These are phyloP conservation scores for Boleophthalmus pectinirostris DNA, from an alignment of 2,113 vertebrate genomes.

Conservation along the genomic window DNA sequence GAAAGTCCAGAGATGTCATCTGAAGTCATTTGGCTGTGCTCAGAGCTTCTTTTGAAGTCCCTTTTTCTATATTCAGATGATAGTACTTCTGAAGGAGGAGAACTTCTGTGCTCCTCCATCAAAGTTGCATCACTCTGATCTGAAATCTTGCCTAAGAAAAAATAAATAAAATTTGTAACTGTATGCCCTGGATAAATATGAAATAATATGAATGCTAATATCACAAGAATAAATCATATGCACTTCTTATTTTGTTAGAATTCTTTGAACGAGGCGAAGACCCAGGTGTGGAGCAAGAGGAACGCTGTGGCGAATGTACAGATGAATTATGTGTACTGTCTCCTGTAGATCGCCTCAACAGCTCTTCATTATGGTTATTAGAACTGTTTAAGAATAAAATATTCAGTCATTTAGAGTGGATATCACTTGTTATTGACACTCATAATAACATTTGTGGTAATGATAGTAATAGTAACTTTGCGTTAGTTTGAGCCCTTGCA, in stretches of 20 bases:
- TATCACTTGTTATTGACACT: neutral
- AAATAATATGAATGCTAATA: neutral
- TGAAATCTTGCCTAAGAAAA: slow-evolving; percentile 45
- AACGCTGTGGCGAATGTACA: slow-evolving; percentile 67
- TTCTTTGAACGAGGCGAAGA: slow-evolving; percentile 82
- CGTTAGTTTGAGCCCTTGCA: neutral
- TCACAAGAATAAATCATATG: neutral
- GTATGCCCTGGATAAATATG: neutral
- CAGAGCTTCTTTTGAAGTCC: slow-evolving; percentile 63
- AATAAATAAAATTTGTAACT: neutral
- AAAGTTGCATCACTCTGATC: slow-evolving; percentile 75
- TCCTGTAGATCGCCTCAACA: slow-evolving; percentile 70
- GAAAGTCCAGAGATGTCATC: slow-evolving; percentile 80
- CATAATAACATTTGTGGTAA: neutral
- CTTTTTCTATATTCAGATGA: slow-evolving; percentile 76
- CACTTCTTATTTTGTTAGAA: slow-evolving; percentile 81
- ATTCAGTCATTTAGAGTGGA: neutral
- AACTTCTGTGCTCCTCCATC: slow-evolving; percentile 78
- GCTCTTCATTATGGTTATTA: slow-evolving; percentile 80
- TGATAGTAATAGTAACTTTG: neutral
- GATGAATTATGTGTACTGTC: slow-evolving; percentile 61
- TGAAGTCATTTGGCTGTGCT: slow-evolving; percentile 70
- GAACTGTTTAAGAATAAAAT: slow-evolving; percentile 44
- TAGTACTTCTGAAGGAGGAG: slow-evolving; percentile 72
- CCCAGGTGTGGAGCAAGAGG: slow-evolving; percentile 74